Conservation (phyloP, 30 jellyfish, hydroid and myxozoan genomes). For the Chironex yamaguchii region DNA sequence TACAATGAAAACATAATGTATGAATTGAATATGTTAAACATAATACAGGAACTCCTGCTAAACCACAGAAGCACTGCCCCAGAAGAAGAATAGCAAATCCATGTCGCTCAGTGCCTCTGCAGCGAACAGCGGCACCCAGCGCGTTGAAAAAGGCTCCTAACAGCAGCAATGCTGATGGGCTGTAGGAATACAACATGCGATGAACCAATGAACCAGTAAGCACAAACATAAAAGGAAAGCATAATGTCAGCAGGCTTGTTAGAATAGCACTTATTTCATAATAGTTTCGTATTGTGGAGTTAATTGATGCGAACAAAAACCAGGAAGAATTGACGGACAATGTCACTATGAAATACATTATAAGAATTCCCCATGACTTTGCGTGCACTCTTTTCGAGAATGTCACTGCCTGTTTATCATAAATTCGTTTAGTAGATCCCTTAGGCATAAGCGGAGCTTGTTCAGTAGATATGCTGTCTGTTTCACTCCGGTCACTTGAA, state of each 20-base stretch:
- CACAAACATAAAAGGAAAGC: slow-evolving; percentile 3
- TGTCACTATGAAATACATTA: slow-evolving; percentile 26
- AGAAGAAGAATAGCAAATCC: slow-evolving; percentile 3
- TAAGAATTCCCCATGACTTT: slow-evolving; percentile 8
- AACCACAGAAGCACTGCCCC: slow-evolving; percentile 38
- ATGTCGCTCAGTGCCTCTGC: slow-evolving; percentile 42
- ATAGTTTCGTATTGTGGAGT: slow-evolving; percentile 10
- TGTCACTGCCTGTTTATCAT: neutral
- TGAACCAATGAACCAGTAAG: neutral
- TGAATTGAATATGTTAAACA: slow-evolving; percentile 8
- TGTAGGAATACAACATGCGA: neutral
- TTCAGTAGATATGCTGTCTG: neutral
- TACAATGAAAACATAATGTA: neutral
- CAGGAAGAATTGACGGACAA: slow-evolving; percentile 31
- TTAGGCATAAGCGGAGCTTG: neutral
- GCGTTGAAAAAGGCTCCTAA: slow-evolving; percentile 65
- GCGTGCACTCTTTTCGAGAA: slow-evolving; percentile 5
- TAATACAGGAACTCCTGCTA: slow-evolving; percentile 9
- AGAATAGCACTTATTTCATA: neutral
- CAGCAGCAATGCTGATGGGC: slow-evolving; percentile 7
- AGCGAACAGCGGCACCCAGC: slow-evolving; percentile 55
- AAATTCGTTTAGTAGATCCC: neutral
- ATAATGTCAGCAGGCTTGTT: neutral
- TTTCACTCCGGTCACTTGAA: neutral
- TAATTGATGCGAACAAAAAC: slow-evolving; percentile 35